Percentiles rank a stretch among this genome's conserved stretches.
These are phyloP conservation scores for Cheilosia soror DNA, from an alignment of 2,888 invertebrate species.

Conservation along the genomic window DNA sequence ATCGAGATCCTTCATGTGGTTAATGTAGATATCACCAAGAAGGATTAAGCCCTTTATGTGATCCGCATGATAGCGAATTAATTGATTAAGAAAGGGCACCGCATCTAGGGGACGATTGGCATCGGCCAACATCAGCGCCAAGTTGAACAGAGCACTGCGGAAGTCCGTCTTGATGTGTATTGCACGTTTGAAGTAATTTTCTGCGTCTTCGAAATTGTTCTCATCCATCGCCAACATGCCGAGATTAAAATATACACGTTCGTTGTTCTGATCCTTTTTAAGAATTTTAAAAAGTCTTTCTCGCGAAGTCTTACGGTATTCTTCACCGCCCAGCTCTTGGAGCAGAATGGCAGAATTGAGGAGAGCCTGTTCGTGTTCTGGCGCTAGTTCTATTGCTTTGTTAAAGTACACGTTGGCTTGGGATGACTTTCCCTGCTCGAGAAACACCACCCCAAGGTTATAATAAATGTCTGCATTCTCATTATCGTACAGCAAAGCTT, in stretches of 20 bases:
- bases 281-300: slow-evolving; percentile 92
- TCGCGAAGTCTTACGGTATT: slow-evolving; percentile 91
- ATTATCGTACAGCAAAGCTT: slow-evolving; percentile 95
- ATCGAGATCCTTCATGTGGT: slow-evolving; percentile 96
- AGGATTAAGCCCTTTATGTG: slow-evolving; percentile 97
- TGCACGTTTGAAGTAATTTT: slow-evolving; percentile 95
- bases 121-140: slow-evolving; percentile 95
- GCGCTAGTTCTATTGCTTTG: slow-evolving; percentile 95
- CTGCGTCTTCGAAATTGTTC: slow-evolving; percentile 93
- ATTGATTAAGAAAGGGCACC: slow-evolving; percentile 94
- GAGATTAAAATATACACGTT: slow-evolving; percentile 96
- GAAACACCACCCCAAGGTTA: slow-evolving; percentile 95
- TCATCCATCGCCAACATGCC: slow-evolving; percentile 99
- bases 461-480: slow-evolving; percentile 97
- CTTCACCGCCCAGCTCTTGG: slow-evolving; percentile 93
- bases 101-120: slow-evolving; percentile 95
- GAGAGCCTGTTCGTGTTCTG: slow-evolving; percentile 97
- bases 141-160: slow-evolving; percentile 96
- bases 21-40: slow-evolving; percentile 97
- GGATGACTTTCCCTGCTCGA: slow-evolving; percentile 95
- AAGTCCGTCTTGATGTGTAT: slow-evolving; percentile 95
- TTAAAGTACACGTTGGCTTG: slow-evolving; percentile 96
- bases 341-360: slow-evolving; percentile 97
- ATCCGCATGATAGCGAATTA: slow-evolving; percentile 95
- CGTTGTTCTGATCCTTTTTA: slow-evolving; percentile 88